Evolutionary conservation across 2,888 invertebrate genomes (phyloP), one percentile per base, ranked within the genome.

Genomic region (Agrotis ipsilon): DNA sequence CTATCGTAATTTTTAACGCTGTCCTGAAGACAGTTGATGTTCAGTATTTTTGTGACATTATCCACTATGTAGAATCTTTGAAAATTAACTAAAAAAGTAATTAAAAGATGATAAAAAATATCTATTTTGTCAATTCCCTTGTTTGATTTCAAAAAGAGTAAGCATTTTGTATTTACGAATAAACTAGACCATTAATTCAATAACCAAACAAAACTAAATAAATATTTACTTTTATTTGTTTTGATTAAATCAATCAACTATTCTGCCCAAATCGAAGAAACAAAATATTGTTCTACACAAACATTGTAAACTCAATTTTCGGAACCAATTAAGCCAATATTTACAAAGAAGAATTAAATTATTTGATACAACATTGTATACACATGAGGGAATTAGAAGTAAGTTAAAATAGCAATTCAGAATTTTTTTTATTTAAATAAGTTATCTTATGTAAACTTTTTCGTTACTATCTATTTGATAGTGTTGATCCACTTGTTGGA

Each of bases 251-350:
- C 48, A 64, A 64, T 32, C 24, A 16, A 46, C 60, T 77, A 27
- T 69, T 69, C 24, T 21, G 13, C 16, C 52, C 19, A 49, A n/a
- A 55, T 45, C 14, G 9, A 54, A 67, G 18, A 2, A 72, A 58
- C n/a, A 58, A 59, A 68, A 49, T 19, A 0, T 68, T 60, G 4
- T 48, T 58, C n/a, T 32, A 52, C 52, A 43, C 46, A 64, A 75
- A 71, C 49, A 64, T 39, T 24, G 48, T 46, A 46, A 43, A 58
- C 18, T 46, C 48, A 61, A 72, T 64, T 64, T 74, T 52, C 32
- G 32, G 68, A 60, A 14, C n/a, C 27, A 45, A 59, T 32, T 43
- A 13, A 11, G 21, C 24, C 21, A 78, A 79, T 61, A 68, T 77
- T 73, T 64, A 52, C 74, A 9, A 18, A 59, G n/a, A 59, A 1